phyloP scores from a whole-genome alignment of 2,113 vertebrate genomes.

The Mormyrus lacerda region DNA sequence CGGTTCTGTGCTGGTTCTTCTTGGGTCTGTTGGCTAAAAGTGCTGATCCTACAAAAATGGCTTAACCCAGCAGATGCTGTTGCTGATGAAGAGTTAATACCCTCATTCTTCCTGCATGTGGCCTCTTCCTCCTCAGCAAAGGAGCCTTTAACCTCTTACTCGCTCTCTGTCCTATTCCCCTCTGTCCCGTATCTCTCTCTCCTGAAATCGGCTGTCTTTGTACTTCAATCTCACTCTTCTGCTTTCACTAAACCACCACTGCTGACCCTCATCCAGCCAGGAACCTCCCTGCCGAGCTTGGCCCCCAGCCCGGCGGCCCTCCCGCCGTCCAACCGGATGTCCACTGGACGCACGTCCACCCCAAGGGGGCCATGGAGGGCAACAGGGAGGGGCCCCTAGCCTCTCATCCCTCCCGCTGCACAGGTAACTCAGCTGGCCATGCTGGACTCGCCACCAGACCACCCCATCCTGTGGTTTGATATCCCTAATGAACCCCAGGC shows the following conservation, averaged over 20 bases:
- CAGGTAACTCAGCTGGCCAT: conserved; percentile 75
- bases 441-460: conserved; percentile 19
- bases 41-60: no score
- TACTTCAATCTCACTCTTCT: conserved; percentile 12
- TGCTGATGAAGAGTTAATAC: background rate
- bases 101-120: background rate
- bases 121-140: background rate
- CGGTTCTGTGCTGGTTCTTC: background rate
- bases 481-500: conserved; percentile 28
- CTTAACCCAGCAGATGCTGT: background rate
- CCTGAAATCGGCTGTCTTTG: conserved; percentile 23
- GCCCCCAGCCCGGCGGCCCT: conserved; percentile 69
- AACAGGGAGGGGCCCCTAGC: conserved; percentile 59
- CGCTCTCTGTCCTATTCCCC: conserved; percentile 32
- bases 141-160: conserved; percentile 26
- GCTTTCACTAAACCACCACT: conserved; percentile 10
- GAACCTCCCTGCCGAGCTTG: conserved; percentile 72
- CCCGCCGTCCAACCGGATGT: conserved; percentile 69
- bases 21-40: no score
- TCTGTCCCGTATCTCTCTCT: conserved; percentile 21
- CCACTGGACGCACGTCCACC: conserved; percentile 68
- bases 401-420: conserved; percentile 52
- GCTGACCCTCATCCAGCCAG: conserved; percentile 55
- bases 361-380: conserved; percentile 49
- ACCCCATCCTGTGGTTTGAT: background rate